These are phyloP conservation scores for Drosophila simulans DNA, from an alignment of 1,140 invertebrate species.

Conservation along the genomic window DNA sequence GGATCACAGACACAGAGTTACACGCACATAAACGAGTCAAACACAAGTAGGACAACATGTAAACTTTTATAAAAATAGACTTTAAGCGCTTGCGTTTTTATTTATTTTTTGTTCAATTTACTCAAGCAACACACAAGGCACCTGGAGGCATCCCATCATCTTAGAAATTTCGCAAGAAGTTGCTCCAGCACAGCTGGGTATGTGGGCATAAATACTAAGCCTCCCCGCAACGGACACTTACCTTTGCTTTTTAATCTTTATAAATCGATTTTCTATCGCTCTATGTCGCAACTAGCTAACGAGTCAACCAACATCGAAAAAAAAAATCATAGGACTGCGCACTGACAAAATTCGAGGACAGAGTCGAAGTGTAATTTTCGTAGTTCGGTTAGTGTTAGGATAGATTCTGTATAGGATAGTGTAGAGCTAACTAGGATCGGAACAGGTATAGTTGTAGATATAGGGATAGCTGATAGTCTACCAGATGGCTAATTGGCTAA, in stretches of 20 bases:
- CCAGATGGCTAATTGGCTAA: slow-evolving; percentile 27
- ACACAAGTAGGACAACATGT: slow-evolving; percentile 51
- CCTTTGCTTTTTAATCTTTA: slow-evolving; percentile 62
- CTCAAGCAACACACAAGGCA: slow-evolving; percentile 52
- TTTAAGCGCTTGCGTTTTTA: slow-evolving; percentile 51
- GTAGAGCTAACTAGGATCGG: slow-evolving; percentile 20
- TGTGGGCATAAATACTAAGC: slow-evolving; percentile 59
- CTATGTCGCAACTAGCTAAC: slow-evolving; percentile 68
- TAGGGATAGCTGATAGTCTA: slow-evolving; percentile 44
- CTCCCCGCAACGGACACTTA: slow-evolving; percentile 60
- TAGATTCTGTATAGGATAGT: slow-evolving; percentile 32
- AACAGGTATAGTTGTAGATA: slow-evolving; percentile 14
- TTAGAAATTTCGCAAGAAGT: slow-evolving; percentile 42
- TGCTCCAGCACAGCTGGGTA: slow-evolving; percentile 44
- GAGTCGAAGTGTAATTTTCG: slow-evolving; percentile 60
- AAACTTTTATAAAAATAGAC: slow-evolving; percentile 34
- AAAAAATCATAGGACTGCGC: slow-evolving; percentile 22
- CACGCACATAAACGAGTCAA: slow-evolving; percentile 41
- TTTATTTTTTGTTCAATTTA: slow-evolving; percentile 19
- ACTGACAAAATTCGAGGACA: slow-evolving; percentile 72
- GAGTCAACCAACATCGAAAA: slow-evolving; percentile 14
- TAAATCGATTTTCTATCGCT: slow-evolving; percentile 71
- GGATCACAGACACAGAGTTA: slow-evolving; percentile 45
- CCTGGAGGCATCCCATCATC: slow-evolving; percentile 49
- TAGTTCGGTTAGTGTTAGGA: slow-evolving; percentile 66